Evolutionary conservation across 2,888 invertebrate species (phyloP).

Genomic region (Liodrosophila aerea): DNA sequence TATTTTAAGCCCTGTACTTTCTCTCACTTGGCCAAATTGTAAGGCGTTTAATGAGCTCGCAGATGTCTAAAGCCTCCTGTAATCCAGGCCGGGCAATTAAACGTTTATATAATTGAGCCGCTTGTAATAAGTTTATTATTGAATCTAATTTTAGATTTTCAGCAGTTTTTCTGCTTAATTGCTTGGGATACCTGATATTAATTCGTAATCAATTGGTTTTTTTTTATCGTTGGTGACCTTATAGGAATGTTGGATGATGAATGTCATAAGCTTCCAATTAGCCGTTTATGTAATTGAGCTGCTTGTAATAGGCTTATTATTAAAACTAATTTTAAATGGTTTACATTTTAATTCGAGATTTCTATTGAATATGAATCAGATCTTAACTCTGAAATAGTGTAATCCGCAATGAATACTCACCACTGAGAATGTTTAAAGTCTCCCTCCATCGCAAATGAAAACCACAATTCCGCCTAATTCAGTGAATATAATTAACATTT

Average conservation of each 20-base stretch:
- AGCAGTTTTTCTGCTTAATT: no score
- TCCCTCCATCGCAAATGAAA: neutral
- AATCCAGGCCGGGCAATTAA: neutral
- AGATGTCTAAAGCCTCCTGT: neutral
- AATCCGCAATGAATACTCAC: no score
- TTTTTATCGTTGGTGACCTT: no score
- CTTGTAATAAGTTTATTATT: neutral
- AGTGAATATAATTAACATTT: conserved; percentile 40
- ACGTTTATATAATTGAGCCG: conserved; percentile 10
- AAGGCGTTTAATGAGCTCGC: conserved; percentile 13
- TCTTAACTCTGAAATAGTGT: no score
- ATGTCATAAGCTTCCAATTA: no score
- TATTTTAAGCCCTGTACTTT: conserved; percentile 8
- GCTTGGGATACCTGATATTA: no score
- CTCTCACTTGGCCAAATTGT: conserved; percentile 5
- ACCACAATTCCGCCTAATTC: neutral
- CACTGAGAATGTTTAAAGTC: no score
- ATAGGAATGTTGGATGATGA: no score
- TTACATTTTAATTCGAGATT: neutral
- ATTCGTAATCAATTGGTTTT: no score
- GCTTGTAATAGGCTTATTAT: no score
- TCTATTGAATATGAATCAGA: neutral
- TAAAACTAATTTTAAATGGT: neutral
- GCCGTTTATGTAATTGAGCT: conserved; percentile 14
- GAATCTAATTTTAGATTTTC: no score